Evolutionary conservation across 2,888 invertebrate genomes (phyloP).

Genomic region (Cloeon dipterum): DNA sequence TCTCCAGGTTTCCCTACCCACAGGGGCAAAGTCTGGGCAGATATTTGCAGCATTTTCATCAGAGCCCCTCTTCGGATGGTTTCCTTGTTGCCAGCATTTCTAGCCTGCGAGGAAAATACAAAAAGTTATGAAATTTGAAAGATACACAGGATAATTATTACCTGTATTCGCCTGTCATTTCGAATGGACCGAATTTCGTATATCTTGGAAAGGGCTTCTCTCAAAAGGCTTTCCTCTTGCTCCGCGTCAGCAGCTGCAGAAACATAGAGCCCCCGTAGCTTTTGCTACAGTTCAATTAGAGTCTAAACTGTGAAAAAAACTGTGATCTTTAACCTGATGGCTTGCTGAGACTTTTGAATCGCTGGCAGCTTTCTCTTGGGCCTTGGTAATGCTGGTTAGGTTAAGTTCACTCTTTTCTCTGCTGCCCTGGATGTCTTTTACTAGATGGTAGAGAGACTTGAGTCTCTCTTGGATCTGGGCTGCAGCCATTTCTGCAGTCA

Average conservation of each 20-base stretch:
- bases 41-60: conserved; percentile 85
- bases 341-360: conserved; percentile 22
- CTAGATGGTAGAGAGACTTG: conserved; percentile 46
- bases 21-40: conserved; percentile 78
- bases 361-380: conserved; percentile 36
- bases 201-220: conserved; percentile 64
- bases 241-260: conserved; percentile 59
- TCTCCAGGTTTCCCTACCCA: conserved; percentile 74
- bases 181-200: conserved; percentile 74
- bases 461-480: conserved; percentile 60
- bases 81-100: conserved; percentile 70
- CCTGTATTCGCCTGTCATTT: conserved; percentile 69
- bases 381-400: conserved; percentile 50
- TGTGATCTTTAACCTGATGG: conserved; percentile 21
- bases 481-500: conserved; percentile 53
- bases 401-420: conserved; percentile 59
- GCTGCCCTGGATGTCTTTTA: conserved; percentile 64
- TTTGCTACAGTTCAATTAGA: conserved; percentile 28
- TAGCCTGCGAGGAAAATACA: conserved; percentile 25
- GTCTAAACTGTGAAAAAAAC: background rate
- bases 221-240: conserved; percentile 59
- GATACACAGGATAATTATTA: conserved; percentile 11
- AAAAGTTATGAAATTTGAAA: too few species aligned
- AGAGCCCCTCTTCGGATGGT: conserved; percentile 79
- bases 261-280: conserved; percentile 58